phyloP scores from a whole-genome alignment of 2,797 vertebrate genomes.

The Eospalax fontanierii region DNA sequence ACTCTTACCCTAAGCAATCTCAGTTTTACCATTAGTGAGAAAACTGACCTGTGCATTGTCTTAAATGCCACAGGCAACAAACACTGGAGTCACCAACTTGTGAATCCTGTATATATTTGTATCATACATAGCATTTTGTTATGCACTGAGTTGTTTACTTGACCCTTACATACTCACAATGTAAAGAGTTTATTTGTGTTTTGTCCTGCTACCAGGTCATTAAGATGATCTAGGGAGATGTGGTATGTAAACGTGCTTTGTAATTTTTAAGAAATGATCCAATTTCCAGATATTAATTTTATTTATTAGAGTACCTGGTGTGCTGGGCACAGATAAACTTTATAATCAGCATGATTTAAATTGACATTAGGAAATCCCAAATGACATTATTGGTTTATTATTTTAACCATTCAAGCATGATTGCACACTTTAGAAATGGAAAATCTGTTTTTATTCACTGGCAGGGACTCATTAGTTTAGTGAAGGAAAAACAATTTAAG shows the following conservation, averaged over 20 bases:
- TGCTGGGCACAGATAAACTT: slow-evolving; percentile 76
- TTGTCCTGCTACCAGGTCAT: slow-evolving; percentile 26
- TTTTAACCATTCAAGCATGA: slow-evolving; percentile 71
- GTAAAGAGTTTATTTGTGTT: slow-evolving; percentile 19
- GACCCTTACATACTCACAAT: not conserved
- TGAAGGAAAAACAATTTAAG: slow-evolving; percentile 77
- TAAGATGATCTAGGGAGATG: slow-evolving; percentile 48
- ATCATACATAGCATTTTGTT: slow-evolving; percentile 8
- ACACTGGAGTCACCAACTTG: not conserved
- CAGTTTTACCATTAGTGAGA: not conserved
- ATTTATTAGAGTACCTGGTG: slow-evolving; percentile 71
- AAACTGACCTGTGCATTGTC: not conserved
- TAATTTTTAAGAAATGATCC: slow-evolving; percentile 58
- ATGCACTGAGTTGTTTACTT: not conserved
- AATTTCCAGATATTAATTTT: slow-evolving; percentile 70
- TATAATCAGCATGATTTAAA: slow-evolving; percentile 80
- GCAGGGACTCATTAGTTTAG: slow-evolving; percentile 76
- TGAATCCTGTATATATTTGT: slow-evolving; percentile 28
- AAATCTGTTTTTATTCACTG: slow-evolving; percentile 75
- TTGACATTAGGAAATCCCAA: slow-evolving; percentile 71
- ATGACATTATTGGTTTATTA: slow-evolving; percentile 72
- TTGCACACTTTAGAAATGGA: slow-evolving; percentile 65
- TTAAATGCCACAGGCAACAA: not conserved
- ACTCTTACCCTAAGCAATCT: slow-evolving; percentile 10
- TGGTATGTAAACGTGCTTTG: slow-evolving; percentile 21